Percentiles rank a stretch among this genome's conserved stretches.
Evolutionary conservation across 1,140 invertebrate species (phyloP).

Genomic region (Telenomus remus): DNA sequence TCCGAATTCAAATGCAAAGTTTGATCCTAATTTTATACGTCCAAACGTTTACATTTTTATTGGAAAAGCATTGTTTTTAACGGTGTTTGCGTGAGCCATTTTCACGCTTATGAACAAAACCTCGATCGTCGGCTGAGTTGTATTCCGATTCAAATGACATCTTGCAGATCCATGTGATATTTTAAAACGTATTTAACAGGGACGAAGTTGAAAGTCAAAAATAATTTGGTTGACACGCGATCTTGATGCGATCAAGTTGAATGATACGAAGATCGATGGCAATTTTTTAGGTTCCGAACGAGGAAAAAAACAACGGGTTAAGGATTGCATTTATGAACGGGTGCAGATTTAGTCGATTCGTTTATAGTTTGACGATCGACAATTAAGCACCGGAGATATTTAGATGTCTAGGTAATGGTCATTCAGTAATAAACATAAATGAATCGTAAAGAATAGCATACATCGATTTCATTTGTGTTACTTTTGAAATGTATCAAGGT

Average conservation of each 20-base stretch:
- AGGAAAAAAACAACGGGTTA: not conserved
- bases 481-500: slow-evolving; percentile 52
- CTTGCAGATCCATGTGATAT: slow-evolving; percentile 12
- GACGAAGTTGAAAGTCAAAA: slow-evolving; percentile 43
- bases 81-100: too few relatives aligned
- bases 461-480: slow-evolving; percentile 45
- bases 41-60: too few relatives aligned
- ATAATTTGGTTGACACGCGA: slow-evolving; percentile 43
- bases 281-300: slow-evolving; percentile 2
- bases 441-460: slow-evolving; percentile 22
- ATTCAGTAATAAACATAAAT: too few relatives aligned
- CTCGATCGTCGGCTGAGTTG: slow-evolving; percentile 1
- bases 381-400: not conserved
- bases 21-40: too few relatives aligned
- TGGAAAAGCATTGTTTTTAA: too few relatives aligned
- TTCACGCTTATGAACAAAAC: too few relatives aligned
- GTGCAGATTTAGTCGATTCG: too few relatives aligned
- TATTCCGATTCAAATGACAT: slow-evolving; percentile 27
- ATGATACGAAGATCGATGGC: slow-evolving; percentile 27
- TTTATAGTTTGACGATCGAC: slow-evolving; percentile 4
- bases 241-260: slow-evolving; percentile 26
- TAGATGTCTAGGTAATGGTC: not conserved
- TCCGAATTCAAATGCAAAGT: too few relatives aligned
- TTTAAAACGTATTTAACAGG: slow-evolving; percentile 16
- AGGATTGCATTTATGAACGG: too few relatives aligned